Evolutionary conservation across 1,140 invertebrate genomes (phyloP).

Genomic region (Probaryconus sp.): DNA sequence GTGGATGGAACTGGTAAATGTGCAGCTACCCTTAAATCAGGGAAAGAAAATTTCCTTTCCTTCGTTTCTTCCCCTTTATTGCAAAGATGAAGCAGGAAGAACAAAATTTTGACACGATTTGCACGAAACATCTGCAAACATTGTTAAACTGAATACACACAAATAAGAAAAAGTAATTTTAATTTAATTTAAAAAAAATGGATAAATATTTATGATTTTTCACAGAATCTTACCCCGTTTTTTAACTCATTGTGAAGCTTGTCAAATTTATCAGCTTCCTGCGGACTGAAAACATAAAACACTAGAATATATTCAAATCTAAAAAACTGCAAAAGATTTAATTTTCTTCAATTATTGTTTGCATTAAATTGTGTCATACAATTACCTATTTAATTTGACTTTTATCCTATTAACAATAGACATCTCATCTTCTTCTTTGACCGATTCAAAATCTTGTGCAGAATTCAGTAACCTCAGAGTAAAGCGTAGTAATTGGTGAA

Average conservation of each 20-base stretch:
- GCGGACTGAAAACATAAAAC: too few relatives aligned
- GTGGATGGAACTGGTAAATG: slow-evolving; percentile 68
- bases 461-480: slow-evolving; percentile 72
- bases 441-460: slow-evolving; percentile 67
- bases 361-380: too few relatives aligned
- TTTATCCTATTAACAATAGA: slow-evolving; percentile 69
- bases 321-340: too few relatives aligned
- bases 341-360: too few relatives aligned
- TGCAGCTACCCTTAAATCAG: slow-evolving; percentile 69
- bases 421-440: slow-evolving; percentile 74
- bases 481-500: slow-evolving; percentile 70
- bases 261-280: slow-evolving; percentile 71
- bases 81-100: slow-evolving; percentile 70
- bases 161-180: not conserved
- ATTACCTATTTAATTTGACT: slow-evolving; percentile 70
- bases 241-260: slow-evolving; percentile 74
- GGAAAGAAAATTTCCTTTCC: slow-evolving; percentile 67
- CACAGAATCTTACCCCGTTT: slow-evolving; percentile 67
- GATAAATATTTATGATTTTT: slow-evolving; percentile 6
- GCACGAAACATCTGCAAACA: slow-evolving; percentile 65
- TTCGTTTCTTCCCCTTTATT: slow-evolving; percentile 62
- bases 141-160: not conserved
- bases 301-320: too few relatives aligned
- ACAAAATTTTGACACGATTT: slow-evolving; percentile 69
- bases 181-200: too few relatives aligned